Conservation (phyloP, 1,140 invertebrate species). For the Drosophila ambigua region DNA sequence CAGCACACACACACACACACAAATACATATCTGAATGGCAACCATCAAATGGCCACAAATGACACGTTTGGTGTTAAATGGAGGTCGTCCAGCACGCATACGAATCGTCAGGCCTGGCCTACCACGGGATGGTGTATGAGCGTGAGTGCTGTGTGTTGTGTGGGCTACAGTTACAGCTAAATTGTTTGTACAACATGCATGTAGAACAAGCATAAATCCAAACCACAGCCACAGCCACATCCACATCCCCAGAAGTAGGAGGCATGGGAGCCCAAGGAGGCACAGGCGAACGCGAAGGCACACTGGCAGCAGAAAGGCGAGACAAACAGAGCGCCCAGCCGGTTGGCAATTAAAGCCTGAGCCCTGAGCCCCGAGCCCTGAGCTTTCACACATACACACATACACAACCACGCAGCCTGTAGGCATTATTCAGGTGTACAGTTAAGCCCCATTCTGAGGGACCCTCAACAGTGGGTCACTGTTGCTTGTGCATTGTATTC, state of each 20-base stretch:
- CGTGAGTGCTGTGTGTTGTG: conserved; percentile 31
- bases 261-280: neutral
- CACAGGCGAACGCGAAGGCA: neutral
- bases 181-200: conserved; percentile 81
- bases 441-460: conserved; percentile 28
- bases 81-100: conserved; percentile 67
- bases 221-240: conserved; percentile 44
- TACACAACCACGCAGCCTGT: neutral
- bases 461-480: conserved; percentile 16
- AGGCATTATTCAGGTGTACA: conserved; percentile 13
- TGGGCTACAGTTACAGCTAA: conserved; percentile 73
- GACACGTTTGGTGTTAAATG: conserved; percentile 82
- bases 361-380: conserved; percentile 24
- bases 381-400: conserved; percentile 9
- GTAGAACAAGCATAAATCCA: conserved; percentile 79
- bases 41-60: conserved; percentile 76
- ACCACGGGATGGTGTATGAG: conserved; percentile 6
- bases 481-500: conserved; percentile 9
- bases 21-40: conserved; percentile 21
- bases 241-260: conserved; percentile 15
- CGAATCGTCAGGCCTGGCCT: conserved; percentile 10
- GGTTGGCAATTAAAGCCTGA: conserved; percentile 61
- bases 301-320: conserved; percentile 20
- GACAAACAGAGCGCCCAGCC: conserved; percentile 43
- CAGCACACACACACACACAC: conserved; percentile 5